Conservation (phyloP, 2,797 vertebrate genomes). For the Smutsia gigantea region DNA sequence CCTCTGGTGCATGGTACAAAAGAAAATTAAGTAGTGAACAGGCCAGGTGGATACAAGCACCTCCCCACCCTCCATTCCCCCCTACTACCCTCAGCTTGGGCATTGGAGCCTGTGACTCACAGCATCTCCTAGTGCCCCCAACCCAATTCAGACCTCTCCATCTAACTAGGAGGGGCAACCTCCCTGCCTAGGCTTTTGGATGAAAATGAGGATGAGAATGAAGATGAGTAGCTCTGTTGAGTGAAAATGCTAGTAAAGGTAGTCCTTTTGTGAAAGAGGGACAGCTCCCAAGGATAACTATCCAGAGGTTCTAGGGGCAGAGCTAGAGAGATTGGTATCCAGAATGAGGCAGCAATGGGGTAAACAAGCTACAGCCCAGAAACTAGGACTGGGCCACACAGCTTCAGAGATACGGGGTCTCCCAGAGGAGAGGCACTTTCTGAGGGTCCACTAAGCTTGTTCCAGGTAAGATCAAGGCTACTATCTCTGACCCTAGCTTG, state of each 20-base stretch:
- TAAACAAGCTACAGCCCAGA: background rate
- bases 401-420: conserved; percentile 12
- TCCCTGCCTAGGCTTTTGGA: conserved; percentile 53
- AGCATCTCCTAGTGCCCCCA: conserved; percentile 9
- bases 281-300: conserved; percentile 37
- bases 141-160: conserved; percentile 25
- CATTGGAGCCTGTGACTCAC: conserved; percentile 6
- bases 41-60: conserved; percentile 63
- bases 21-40: conserved; percentile 87
- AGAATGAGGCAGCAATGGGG: background rate
- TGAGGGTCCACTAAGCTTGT: conserved; percentile 27
- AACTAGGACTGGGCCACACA: background rate
- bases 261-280: conserved; percentile 38
- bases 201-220: conserved; percentile 78
- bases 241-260: conserved; percentile 21
- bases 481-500: background rate
- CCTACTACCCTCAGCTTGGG: conserved; percentile 54
- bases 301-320: background rate
- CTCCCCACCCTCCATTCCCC: conserved; percentile 45
- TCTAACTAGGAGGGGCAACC: background rate
- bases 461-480: conserved; percentile 26
- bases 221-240: conserved; percentile 49
- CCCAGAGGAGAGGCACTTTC: background rate
- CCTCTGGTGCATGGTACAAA: conserved; percentile 88
- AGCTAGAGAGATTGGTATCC: background rate